Percentiles rank a stretch among this genome's conserved stretches.
Evolutionary conservation across 2,888 invertebrate species (phyloP).

Genomic region (Cyrtodaria siliqua): DNA sequence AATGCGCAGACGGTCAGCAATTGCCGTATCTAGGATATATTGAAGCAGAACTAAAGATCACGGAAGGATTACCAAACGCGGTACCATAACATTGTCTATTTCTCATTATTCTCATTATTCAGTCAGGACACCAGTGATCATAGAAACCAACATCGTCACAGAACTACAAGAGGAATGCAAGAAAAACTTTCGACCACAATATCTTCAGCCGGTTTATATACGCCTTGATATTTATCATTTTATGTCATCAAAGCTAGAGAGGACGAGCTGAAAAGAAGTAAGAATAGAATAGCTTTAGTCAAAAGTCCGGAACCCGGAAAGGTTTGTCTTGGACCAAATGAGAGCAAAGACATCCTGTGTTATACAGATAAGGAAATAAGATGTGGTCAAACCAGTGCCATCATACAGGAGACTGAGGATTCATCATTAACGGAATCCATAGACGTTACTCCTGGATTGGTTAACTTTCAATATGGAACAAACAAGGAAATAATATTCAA

Average conservation of each 20-base stretch:
- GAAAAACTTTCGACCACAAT: not conserved
- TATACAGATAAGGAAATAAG: not conserved
- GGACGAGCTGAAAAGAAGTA: not conserved
- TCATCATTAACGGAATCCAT: not conserved
- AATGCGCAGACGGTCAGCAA: too few species aligned
- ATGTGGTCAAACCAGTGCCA: not conserved
- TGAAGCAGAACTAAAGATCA: not conserved
- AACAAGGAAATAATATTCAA: not conserved
- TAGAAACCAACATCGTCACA: constrained; percentile 1
- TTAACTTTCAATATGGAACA: not conserved
- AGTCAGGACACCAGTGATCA: not conserved
- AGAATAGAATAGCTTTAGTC: constrained; percentile 5
- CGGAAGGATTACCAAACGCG: not conserved
- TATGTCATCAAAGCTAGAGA: not conserved
- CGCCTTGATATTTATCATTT: constrained; percentile 9
- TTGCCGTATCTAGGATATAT: constrained; percentile 19
- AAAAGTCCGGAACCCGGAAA: not conserved
- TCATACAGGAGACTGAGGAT: not conserved
- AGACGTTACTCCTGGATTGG: not conserved
- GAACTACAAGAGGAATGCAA: not conserved
- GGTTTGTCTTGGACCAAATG: constrained; percentile 1
- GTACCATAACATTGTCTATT: constrained; percentile 8
- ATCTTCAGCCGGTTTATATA: not conserved
- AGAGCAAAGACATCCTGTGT: not conserved
- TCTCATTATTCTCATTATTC: constrained; percentile 4